Base-by-base conservation (phyloP, 2,888 invertebrate genomes). In the Pachycephus smyrnensis region DNA sequence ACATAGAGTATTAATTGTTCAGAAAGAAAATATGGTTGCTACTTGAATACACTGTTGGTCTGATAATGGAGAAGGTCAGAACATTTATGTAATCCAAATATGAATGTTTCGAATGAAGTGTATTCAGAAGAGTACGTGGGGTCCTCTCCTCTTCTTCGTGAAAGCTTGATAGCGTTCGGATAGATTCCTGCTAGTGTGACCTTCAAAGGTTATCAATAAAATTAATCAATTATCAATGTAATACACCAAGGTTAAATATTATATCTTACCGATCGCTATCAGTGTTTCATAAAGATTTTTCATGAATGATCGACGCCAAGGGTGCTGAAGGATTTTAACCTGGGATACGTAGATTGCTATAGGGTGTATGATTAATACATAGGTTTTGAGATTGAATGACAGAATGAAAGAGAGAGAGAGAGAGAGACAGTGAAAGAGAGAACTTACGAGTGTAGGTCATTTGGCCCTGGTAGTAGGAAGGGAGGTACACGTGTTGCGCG, bases 381-480 rank as follows among this genome's bases (percentile, higher is more conserved):
- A 73, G 83, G 81, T 82, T 79, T 81, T 80, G 77, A 81, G 82
- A 83, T 68, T 78, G 73, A 79, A 55, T 23, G 23, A 55, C 23
- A 55, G 23, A 23, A 55, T 55, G 73, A 83, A 69, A 79, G 78
- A 82, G 81, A 82, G 79, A 84, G 80, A 85, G 78, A 85, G 81
- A 86, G 82, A 80, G 73, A 76, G 78, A 82, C 77, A 81, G 75
- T 81, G 74, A 80, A 32, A 74, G 86, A 88, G 86, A 90, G 87
- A 92, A 96, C 96, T 96, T 96, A 96, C 96, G 94, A 92, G 94
- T 95, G 91, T 95, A 94, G 92, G 95, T 94, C 93, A 94, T 94
- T 93, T 95, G 95, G 92, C 96, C 96, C 93, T 95, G 95, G 92
- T 93, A 94, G 94, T 95, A 96, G 94, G 95, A 96, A 91, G 96